Conservation (phyloP, 2,888 invertebrate genomes). For the Aradus depressus region DNA sequence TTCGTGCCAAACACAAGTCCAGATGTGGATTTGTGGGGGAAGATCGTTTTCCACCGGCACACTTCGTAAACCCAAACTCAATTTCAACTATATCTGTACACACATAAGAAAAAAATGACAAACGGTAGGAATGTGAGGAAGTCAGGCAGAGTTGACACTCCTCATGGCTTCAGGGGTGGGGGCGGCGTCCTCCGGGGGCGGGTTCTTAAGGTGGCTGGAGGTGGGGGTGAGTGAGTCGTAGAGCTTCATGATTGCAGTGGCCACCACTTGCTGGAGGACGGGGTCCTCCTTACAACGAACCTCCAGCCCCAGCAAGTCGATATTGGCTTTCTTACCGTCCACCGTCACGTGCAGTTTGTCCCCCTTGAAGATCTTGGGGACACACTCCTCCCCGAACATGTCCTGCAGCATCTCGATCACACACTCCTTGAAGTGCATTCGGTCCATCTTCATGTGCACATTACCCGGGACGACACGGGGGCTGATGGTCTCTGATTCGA, state of each 20-base stretch:
- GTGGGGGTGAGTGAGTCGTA: slow-evolving; percentile 67
- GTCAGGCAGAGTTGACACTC: no score
- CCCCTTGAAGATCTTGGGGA: slow-evolving; percentile 86
- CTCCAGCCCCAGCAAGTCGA: slow-evolving; percentile 69
- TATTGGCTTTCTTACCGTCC: slow-evolving; percentile 70
- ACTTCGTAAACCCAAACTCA: no score
- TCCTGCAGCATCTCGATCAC: slow-evolving; percentile 82
- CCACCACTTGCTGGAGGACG: slow-evolving; percentile 67
- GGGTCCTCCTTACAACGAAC: slow-evolving; percentile 75
- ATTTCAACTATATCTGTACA: no score
- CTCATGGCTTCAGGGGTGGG: no score
- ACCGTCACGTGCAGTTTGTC: slow-evolving; percentile 77
- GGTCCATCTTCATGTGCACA: slow-evolving; percentile 62
- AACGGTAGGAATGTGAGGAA: no score
- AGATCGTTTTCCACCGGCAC: no score
- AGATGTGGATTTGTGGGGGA: no score
- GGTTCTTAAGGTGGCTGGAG: slow-evolving; percentile 11
- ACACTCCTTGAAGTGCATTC: slow-evolving; percentile 76
- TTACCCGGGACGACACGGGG: slow-evolving; percentile 49
- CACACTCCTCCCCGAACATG: slow-evolving; percentile 90
- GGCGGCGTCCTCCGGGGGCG: no score
- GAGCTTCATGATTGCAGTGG: slow-evolving; percentile 72
- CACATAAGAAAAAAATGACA: no score
- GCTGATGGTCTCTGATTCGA: slow-evolving; percentile 61
- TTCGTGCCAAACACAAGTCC: no score